These are phyloP conservation scores for Drosophila picticornis DNA, from an alignment of 2,888 invertebrate genomes.

Conservation along the genomic window DNA sequence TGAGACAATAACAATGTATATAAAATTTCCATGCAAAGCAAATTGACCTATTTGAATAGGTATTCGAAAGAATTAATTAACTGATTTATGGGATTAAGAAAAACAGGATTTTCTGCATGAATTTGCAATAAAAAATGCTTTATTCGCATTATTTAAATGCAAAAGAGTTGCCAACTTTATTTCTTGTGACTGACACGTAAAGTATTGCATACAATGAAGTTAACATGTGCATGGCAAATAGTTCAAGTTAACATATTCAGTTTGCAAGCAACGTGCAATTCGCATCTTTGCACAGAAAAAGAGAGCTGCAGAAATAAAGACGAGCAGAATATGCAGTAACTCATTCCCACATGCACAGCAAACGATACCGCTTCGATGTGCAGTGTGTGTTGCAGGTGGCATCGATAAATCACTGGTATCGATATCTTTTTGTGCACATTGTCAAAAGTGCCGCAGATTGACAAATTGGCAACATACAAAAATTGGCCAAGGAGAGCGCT, in stretches of 20 bases:
- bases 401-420: constrained; percentile 72
- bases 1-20: constrained; percentile 12
- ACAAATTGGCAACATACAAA: constrained; percentile 56
- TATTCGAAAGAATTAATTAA: constrained; percentile 5
- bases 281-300: constrained; percentile 33
- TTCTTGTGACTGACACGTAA: constrained; percentile 22
- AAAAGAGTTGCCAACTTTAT: constrained; percentile 29
- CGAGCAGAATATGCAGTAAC: constrained; percentile 33
- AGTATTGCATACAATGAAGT: constrained; percentile 12
- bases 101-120: constrained; percentile 19
- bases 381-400: constrained; percentile 54
- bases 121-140: constrained; percentile 17
- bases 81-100: constrained; percentile 23
- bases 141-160: constrained; percentile 27
- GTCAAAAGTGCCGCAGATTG: constrained; percentile 58
- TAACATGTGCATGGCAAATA: constrained; percentile 34
- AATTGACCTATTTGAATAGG: constrained; percentile 7
- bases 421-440: constrained; percentile 49
- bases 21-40: neutral
- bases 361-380: constrained; percentile 1
- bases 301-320: constrained; percentile 35
- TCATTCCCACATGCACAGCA: constrained; percentile 16
- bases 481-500: constrained; percentile 59
- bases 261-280: constrained; percentile 33
- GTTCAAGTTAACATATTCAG: constrained; percentile 38